These are phyloP conservation scores for Phengaris arion DNA, from an alignment of 2,888 invertebrate species.

Conservation along the genomic window DNA sequence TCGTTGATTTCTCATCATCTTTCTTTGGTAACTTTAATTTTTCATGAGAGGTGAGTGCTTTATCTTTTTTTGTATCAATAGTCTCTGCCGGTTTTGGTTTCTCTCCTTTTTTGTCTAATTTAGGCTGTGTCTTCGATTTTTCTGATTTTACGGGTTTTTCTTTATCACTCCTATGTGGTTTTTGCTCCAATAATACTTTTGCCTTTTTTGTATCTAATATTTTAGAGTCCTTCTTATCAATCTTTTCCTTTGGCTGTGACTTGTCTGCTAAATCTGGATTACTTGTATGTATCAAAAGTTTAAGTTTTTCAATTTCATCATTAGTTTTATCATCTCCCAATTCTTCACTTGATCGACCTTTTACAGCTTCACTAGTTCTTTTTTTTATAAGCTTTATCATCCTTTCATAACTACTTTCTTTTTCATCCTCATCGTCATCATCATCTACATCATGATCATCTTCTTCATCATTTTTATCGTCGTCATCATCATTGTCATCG, in stretches of 20 bases:
- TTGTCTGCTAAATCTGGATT: neutral
- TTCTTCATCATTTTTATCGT: neutral
- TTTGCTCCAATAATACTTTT: neutral
- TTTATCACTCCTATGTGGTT: conserved; percentile 1
- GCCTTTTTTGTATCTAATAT: neutral
- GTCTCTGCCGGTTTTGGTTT: neutral
- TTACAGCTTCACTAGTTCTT: conserved; percentile 37
- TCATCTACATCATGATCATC: conserved; percentile 28
- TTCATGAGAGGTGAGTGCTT: neutral
- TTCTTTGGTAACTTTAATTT: conserved; percentile 6
- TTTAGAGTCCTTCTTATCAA: neutral
- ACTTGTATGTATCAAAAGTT: conserved; percentile 6
- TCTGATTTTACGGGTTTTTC: neutral
- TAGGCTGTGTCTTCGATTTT: neutral
- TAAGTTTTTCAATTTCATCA: conserved; percentile 18
- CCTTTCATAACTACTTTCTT: conserved; percentile 10
- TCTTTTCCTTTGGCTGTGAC: neutral
- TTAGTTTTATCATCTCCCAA: neutral
- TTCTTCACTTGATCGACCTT: conserved; percentile 29
- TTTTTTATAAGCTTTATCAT: conserved; percentile 25
- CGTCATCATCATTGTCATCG: neutral
- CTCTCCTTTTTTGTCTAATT: neutral
- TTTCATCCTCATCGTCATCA: conserved; percentile 3
- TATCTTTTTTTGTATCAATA: neutral
- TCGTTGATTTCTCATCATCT: conserved; percentile 22